These are phyloP conservation scores for Diachasma alloeum DNA, from an alignment of 1,140 invertebrate genomes.

Conservation along the genomic window DNA sequence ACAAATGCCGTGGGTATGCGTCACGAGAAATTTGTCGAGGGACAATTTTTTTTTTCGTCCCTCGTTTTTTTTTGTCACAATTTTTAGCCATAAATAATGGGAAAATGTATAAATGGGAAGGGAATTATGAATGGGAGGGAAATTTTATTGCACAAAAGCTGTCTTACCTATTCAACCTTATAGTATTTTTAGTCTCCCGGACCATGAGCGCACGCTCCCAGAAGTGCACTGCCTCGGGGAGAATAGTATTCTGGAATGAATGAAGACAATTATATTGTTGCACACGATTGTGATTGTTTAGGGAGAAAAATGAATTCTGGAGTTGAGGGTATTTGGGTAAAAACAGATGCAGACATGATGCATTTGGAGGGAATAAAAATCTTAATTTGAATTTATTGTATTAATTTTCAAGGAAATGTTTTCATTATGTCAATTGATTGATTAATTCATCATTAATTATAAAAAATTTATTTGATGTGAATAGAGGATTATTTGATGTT, in stretches of 20 bases:
- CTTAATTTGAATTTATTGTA: too few relatives aligned
- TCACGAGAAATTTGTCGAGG: not conserved
- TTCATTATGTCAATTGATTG: too few relatives aligned
- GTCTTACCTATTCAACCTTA: constrained; percentile 84
- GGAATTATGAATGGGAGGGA: not conserved
- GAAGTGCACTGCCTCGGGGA: constrained; percentile 90
- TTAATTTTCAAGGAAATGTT: too few relatives aligned
- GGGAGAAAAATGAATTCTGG: not conserved
- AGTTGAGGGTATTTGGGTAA: too few relatives aligned
- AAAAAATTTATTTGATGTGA: too few relatives aligned
- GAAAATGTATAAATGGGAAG: not conserved
- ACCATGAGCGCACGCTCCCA: constrained; percentile 93
- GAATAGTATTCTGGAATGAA: constrained; percentile 82
- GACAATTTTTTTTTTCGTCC: not conserved
- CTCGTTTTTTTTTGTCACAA: not conserved
- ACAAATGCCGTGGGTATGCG: not conserved
- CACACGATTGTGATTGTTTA: not conserved
- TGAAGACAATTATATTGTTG: constrained; percentile 10
- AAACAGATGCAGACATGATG: too few relatives aligned
- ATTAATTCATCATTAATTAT: too few relatives aligned
- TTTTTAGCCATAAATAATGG: not conserved
- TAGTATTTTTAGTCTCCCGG: constrained; percentile 81
- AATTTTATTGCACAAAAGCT: not conserved
- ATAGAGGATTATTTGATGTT: too few relatives aligned
- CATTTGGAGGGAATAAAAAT: too few relatives aligned